Evolutionary conservation across 30 jellyfish, hydroid and myxozoan genomes (phyloP).

Genomic region (Phacellophora camtschatica): DNA sequence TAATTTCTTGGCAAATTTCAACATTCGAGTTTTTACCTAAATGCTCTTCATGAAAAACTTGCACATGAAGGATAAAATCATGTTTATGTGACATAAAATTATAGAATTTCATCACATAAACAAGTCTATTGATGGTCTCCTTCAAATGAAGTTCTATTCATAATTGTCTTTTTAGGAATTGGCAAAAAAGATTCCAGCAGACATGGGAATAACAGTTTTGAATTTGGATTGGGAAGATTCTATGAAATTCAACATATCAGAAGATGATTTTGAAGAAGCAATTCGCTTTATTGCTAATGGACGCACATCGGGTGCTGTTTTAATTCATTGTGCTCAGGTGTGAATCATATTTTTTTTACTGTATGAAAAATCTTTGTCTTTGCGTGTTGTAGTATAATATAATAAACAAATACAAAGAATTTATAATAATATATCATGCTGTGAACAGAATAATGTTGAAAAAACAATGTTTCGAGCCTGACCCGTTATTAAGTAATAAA

Average conservation of each 20-base stretch:
- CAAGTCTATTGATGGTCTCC: background rate
- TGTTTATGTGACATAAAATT: too few relatives aligned
- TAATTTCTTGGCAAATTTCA: too few relatives aligned
- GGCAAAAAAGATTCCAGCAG: background rate
- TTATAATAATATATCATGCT: too few relatives aligned
- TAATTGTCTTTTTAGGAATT: slow-evolving; percentile 8
- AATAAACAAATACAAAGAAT: too few relatives aligned
- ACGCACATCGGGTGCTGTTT: slow-evolving; percentile 60
- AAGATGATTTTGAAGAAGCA: slow-evolving; percentile 62
- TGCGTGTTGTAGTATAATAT: too few relatives aligned
- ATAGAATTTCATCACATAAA: background rate
- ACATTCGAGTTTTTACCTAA: too few relatives aligned
- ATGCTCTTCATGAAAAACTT: too few relatives aligned
- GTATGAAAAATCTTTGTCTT: too few relatives aligned
- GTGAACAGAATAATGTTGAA: too few relatives aligned
- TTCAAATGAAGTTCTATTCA: background rate
- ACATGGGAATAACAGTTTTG: slow-evolving; percentile 11
- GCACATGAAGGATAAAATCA: too few relatives aligned
- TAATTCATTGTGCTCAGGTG: slow-evolving; percentile 95
- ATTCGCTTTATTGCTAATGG: slow-evolving; percentile 41
- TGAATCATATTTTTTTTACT: background rate
- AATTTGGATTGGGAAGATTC: slow-evolving; percentile 84
- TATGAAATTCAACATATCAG: slow-evolving; percentile 39
- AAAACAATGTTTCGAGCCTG: too few relatives aligned
- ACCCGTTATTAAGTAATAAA: too few relatives aligned